Evolutionary conservation across 2,113 vertebrate genomes (phyloP), one percentile per base, ranked within the genome.

Genomic region (Gorsachius goisagi): DNA sequence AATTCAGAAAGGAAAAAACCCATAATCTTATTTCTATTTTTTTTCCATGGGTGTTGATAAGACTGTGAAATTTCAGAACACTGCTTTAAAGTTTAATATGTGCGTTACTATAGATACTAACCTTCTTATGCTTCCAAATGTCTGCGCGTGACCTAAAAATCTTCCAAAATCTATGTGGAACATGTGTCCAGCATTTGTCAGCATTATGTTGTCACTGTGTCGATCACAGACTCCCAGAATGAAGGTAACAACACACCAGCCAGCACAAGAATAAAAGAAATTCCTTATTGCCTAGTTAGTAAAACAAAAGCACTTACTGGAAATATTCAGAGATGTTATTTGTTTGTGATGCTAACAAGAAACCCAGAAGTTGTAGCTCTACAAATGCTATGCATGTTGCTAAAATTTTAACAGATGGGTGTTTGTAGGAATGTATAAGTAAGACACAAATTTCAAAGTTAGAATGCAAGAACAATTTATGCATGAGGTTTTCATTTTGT

Each of bases 81-180:
- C 16, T 75, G 24, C 30, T 92, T 91, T 95, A 64, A 94, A 96
- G 63, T 60, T 78, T 60, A 39, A 47, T 71, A 45, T 30, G 44
- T 73, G 69, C 5, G 4, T 67, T 88, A 75, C 27, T 89, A 39
- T 52, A 69, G 67, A 23, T 63, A 98, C 98, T 80, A 77, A 98
- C 98, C 98, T 98, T 94, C 83, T 98, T 81, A 98, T 98, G 47
- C 85, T 97, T 74, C 98, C 97, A 94, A 98, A 98, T 80, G 85
- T 98, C 92, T 98, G 98, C 21, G 98, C 97, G 1, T 98, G 98
- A 63, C 98, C 98, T 90, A 98, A 87, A 96, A 98, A 97, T 90
- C 96, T 98, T 76, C 98, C 98, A 78, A 98, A 98, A 94, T 98
- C 98, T 12, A 98, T 97, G 81, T 98, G 98, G 90, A 98, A 98